Conservation (phyloP, 2,797 vertebrate genomes). For the Alca torda region DNA sequence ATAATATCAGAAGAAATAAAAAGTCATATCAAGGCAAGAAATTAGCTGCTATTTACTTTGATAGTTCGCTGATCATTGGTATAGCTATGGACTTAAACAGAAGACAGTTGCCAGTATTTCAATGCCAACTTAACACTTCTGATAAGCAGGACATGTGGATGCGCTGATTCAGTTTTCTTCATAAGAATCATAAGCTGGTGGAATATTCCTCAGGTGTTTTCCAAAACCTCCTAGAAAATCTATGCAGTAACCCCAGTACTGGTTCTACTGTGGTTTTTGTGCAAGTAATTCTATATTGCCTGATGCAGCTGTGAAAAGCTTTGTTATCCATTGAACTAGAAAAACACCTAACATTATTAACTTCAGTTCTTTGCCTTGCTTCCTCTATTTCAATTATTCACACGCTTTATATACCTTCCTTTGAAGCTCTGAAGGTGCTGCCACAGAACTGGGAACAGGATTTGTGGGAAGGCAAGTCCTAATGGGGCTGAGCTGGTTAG, state of each 20-base stretch:
- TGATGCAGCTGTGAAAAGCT: not conserved
- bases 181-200: not conserved
- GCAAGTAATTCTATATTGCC: not conserved
- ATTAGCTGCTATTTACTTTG: not conserved
- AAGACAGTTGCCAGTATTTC: not conserved
- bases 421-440: not conserved
- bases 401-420: not conserved
- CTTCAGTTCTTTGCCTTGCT: not conserved
- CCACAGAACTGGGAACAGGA: not conserved
- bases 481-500: not conserved
- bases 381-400: not conserved
- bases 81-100: rapidly evolving
- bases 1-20: not conserved
- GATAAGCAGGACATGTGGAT: not conserved
- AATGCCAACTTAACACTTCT: not conserved
- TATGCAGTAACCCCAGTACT: not conserved
- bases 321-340: not conserved
- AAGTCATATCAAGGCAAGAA: not conserved
- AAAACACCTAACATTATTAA: not conserved
- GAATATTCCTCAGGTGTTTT: not conserved
- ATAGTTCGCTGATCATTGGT: not conserved
- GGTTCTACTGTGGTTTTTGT: not conserved
- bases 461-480: not conserved
- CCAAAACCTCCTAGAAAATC: not conserved
- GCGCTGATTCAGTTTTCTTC: not conserved